Base-by-base conservation (phyloP, 2,113 vertebrate genomes). In the Cyphomyrus discorhynchus region DNA sequence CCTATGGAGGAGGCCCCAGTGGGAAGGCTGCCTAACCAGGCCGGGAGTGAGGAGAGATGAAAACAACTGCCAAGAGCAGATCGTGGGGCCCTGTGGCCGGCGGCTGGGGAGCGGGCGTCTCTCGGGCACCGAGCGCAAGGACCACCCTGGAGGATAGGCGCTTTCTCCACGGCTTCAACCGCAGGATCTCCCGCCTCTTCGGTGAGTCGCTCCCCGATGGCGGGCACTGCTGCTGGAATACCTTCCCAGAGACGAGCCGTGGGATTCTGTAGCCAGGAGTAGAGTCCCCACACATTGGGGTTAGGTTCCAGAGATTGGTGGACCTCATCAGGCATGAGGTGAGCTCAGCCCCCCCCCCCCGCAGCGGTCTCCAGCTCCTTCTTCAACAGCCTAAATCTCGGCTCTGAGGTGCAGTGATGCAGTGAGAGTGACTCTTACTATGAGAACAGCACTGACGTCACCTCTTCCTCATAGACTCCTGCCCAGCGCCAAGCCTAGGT, bases 191-290 rank as follows among this genome's bases (percentile, higher is more conserved):
- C 24, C 91, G 89, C 49, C 92, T 93, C 91, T 91, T 93, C 0
- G 94, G 95, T 95, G 91, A 94, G 94, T 91, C 39, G 10, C 82
- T 47, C 17, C 80, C 42, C 1, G 80, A 0, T 21, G 6, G 5
- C 0, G 5, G 91, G 0, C 56, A 58, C 56, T 58, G 86, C 87
- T 89, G 27, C n/a, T 31, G 13, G 17, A 39, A 19, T 5, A 42
- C 15, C 6, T 19, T 15, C 35, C 19, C 17, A 15, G 17, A 83
- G 17, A 42, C 90, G 93, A 94, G 93, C 90, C 49, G 90, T 89
- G 24, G 58, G n/a, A n/a, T 62, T n/a, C 58, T 62, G 24, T 27
- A n/a, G 62, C n/a, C n/a, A 4, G n/a, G 62, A 8, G 24, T 62
- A 27, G 58, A 2, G 2, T 2, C 58, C 8, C 7, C n/a, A 24